Evolutionary conservation across 1,140 invertebrate genomes (phyloP).

Genomic region (Drosophila kepulauana): DNA sequence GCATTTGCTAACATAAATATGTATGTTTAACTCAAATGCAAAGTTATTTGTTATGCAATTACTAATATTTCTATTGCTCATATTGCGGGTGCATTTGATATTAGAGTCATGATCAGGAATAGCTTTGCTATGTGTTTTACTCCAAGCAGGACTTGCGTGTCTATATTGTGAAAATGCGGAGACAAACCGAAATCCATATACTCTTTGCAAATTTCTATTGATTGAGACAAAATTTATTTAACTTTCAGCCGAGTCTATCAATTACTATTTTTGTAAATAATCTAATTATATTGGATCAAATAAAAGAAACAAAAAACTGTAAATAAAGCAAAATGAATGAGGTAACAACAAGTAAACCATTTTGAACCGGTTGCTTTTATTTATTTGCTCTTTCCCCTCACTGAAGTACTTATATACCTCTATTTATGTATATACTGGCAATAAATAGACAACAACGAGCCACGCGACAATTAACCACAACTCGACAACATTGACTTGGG

Average conservation of each 20-base stretch:
- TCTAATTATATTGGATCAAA: not conserved
- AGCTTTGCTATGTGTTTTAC: not conserved
- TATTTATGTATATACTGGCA: not conserved
- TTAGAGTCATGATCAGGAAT: not conserved
- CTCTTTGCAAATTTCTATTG: not conserved
- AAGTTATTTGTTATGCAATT: not conserved
- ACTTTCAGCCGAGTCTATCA: not conserved
- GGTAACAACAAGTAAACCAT: not conserved
- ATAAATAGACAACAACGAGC: constrained; percentile 26
- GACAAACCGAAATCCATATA: too few relatives aligned
- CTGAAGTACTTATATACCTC: not conserved
- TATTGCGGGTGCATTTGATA: too few relatives aligned
- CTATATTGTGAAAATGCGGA: too few relatives aligned
- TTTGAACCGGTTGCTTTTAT: not conserved
- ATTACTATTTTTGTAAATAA: constrained; percentile 3
- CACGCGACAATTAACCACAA: constrained; percentile 61
- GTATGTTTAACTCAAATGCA: constrained; percentile 7
- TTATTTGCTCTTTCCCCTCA: not conserved
- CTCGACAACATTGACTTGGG: constrained; percentile 10
- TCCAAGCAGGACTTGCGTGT: too few relatives aligned
- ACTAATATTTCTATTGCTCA: not conserved
- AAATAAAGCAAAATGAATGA: not conserved
- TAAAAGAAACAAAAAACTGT: not conserved
- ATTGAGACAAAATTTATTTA: not conserved
- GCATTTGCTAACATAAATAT: constrained; percentile 11